Evolutionary conservation across 1,140 invertebrate species (phyloP), one percentile per base, ranked within the genome.

Genomic region (Samia ricini): DNA sequence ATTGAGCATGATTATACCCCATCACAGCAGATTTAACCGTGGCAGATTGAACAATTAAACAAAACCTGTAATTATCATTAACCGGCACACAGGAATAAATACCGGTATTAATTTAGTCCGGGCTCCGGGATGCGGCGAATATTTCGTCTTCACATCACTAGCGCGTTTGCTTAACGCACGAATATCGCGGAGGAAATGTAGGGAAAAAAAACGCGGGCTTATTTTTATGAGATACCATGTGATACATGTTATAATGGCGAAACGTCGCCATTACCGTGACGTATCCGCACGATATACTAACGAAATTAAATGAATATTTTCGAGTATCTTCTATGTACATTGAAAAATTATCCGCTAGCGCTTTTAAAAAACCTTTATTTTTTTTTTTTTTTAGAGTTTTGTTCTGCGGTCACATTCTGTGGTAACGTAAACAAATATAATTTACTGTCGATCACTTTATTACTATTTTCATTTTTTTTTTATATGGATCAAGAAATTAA

Each of bases 271-370:
- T 68, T 63, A 68, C 56, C 58, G 24, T 63, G 66, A 68, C 63
- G 57, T 61, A 24, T 24, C 19, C 26, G 8, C 21, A 15, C 42
- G 58, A 68, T 68, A 52, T 68, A 51, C 49, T 51, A 63, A 52
- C 52, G 60, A 68, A 68, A 68, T 63, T 60, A 63, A 63, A 63
- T 60, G 42, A 36, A 36, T 55, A 52, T n/a, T n/a, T n/a, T n/a
- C n/a, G n/a, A n/a, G n/a, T n/a, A n/a, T n/a, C n/a, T n/a, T n/a
- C n/a, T n/a, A n/a, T 21, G 19, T 22, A 24, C 24, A 55, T 24
- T 55, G 22, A 55, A n/a, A n/a, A 52, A 52, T 52, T 52, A 52
- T 23, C 22, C 22, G 10, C 19, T 19, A 22, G 15, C 8, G 6
- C 21, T 10, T 52, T 52, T 52, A 23, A 22, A 52, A 42, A 42